These are phyloP conservation scores for Stichopus horrens DNA, from an alignment of 53 echinoderm and acorn worm genomes.

Conservation along the genomic window DNA sequence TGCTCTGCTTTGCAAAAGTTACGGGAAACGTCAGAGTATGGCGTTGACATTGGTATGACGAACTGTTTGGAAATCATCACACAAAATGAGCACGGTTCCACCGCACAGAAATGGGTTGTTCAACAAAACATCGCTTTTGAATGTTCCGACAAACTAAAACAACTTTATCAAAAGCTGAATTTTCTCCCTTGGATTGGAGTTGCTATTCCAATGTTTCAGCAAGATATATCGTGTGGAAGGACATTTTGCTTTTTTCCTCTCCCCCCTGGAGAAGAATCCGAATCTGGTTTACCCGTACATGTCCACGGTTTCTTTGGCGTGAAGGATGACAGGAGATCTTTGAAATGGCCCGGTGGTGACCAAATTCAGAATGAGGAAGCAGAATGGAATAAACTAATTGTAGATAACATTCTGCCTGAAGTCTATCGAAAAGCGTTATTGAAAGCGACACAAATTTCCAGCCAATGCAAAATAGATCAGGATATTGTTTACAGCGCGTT, in stretches of 20 bases:
- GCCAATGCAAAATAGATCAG: background rate
- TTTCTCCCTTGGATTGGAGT: constrained; percentile 75
- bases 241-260: constrained; percentile 96
- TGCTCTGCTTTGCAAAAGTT: background rate
- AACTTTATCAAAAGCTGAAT: constrained; percentile 53
- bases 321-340: constrained; percentile 80
- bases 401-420: constrained; percentile 59
- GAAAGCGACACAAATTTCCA: constrained; percentile 15
- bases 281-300: constrained; percentile 87
- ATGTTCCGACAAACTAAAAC: constrained; percentile 1
- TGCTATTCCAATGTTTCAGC: constrained; percentile 47
- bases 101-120: constrained; percentile 42
- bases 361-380: constrained; percentile 74
- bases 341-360: constrained; percentile 89
- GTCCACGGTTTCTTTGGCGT: constrained; percentile 92
- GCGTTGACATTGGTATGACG: background rate
- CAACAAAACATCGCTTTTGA: constrained; percentile 24
- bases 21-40: background rate
- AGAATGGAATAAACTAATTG: constrained; percentile 76
- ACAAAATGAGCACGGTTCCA: background rate
- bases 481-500: constrained; percentile 17
- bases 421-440: constrained; percentile 63
- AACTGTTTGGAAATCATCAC: background rate
- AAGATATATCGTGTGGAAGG: constrained; percentile 51
- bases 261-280: constrained; percentile 68